A percentile compares a stretch with the other conserved stretches of the same genome.
Evolutionary conservation across 2,113 vertebrate species (phyloP).

Genomic region (Triplophysa siluroides): DNA sequence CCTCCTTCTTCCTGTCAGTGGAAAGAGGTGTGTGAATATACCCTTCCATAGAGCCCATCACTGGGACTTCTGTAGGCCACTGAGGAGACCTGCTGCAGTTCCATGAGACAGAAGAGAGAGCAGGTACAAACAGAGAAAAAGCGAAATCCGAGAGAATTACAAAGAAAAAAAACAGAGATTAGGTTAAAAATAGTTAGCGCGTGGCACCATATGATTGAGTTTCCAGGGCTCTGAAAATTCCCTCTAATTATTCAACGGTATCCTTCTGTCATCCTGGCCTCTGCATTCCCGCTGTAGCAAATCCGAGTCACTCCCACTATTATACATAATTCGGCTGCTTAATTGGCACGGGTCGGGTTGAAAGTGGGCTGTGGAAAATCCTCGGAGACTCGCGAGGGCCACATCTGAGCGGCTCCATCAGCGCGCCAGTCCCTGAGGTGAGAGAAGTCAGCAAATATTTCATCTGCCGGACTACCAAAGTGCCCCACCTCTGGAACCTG

Average conservation of each 20-base stretch:
- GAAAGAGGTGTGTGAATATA: not conserved
- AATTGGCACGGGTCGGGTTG: conserved; percentile 89
- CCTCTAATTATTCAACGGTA: conserved; percentile 92
- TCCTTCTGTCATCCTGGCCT: conserved; percentile 86
- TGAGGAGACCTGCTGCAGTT: conserved; percentile 42
- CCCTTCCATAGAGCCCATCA: not conserved
- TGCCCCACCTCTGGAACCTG: conserved; percentile 77
- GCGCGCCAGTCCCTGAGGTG: conserved; percentile 87
- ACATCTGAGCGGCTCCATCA: conserved; percentile 92
- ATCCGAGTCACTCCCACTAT: conserved; percentile 87
- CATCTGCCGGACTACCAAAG: conserved; percentile 78
- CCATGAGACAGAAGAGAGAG: conserved; percentile 53
- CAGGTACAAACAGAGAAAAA: conserved; percentile 41
- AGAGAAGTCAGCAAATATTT: conserved; percentile 90
- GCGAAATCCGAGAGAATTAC: conserved; percentile 39
- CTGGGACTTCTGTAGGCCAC: conserved; percentile 1
- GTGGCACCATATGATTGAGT: conserved; percentile 80
- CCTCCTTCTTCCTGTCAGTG: not conserved
- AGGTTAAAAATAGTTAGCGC: conserved; percentile 85
- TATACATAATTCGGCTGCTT: conserved; percentile 97
- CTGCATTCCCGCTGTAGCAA: conserved; percentile 78
- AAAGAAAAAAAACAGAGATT: conserved; percentile 62
- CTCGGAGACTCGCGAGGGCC: conserved; percentile 86
- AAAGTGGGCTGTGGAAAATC: conserved; percentile 84
- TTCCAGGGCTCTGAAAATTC: conserved; percentile 85